Conservation (phyloP, 2,888 invertebrate genomes). For the Euclidia mi region DNA sequence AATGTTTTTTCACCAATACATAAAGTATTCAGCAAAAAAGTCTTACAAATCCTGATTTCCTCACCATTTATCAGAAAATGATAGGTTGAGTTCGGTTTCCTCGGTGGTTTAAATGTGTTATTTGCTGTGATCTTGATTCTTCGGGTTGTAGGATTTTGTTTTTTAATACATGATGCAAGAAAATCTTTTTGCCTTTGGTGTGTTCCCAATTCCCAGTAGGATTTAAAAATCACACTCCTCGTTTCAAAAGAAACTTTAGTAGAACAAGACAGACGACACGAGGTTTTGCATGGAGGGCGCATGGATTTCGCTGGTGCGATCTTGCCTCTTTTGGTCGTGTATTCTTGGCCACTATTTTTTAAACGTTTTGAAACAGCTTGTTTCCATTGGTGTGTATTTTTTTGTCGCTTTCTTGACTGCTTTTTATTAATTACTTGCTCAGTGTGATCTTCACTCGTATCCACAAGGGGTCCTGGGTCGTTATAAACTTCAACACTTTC, state of each 20-base stretch:
- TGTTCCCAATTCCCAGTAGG: slow-evolving; percentile 41
- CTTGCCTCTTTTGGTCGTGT: slow-evolving; percentile 33
- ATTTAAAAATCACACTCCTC: slow-evolving; percentile 36
- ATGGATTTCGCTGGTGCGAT: slow-evolving; percentile 24
- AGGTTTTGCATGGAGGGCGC: not conserved
- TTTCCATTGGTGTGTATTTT: slow-evolving; percentile 37
- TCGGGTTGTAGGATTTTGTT: slow-evolving; percentile 34
- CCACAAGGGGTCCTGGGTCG: no score
- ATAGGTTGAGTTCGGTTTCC: slow-evolving; percentile 45
- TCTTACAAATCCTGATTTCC: slow-evolving; percentile 46
- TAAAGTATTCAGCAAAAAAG: slow-evolving; percentile 44
- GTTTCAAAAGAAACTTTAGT: slow-evolving; percentile 17
- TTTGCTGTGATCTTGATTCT: slow-evolving; percentile 33
- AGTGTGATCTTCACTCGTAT: no score
- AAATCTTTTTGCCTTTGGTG: slow-evolving; percentile 41
- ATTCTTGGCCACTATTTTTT: slow-evolving; percentile 40
- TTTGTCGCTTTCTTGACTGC: slow-evolving; percentile 19
- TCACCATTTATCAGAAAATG: slow-evolving; percentile 34
- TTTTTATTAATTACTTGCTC: no score
- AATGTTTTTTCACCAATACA: slow-evolving; percentile 42
- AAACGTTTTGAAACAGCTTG: slow-evolving; percentile 34
- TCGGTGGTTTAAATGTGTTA: slow-evolving; percentile 28
- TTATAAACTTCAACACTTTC: no score
- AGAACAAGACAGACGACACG: not conserved
- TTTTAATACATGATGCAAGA: slow-evolving; percentile 43